Conservation (phyloP, 1,140 invertebrate species). For the Eriosoma lanigerum region DNA sequence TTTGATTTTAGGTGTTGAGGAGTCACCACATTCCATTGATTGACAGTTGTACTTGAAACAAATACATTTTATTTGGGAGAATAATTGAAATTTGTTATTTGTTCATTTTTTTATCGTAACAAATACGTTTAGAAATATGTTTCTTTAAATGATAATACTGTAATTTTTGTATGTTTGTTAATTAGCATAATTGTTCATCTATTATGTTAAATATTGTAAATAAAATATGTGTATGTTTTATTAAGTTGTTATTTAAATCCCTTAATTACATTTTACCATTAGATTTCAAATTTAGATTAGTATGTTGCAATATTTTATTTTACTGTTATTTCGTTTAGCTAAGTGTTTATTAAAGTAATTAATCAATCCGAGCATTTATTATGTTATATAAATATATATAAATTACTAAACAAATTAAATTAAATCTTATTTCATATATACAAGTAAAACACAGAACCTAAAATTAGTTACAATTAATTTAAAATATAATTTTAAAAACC, state of each 20-base stretch:
- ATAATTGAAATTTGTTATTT: slow-evolving; percentile 52
- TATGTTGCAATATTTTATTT: too few species aligned
- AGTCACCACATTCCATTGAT: background rate
- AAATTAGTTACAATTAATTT: too few species aligned
- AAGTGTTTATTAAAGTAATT: too few species aligned
- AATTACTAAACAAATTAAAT: too few species aligned
- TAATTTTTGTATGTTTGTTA: background rate
- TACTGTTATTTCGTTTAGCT: too few species aligned
- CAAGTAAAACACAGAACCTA: too few species aligned
- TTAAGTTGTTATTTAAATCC: background rate
- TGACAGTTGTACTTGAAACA: background rate
- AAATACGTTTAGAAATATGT: slow-evolving; percentile 21
- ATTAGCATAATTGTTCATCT: background rate
- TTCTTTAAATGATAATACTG: background rate
- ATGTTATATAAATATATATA: too few species aligned
- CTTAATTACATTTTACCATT: background rate
- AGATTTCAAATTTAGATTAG: background rate
- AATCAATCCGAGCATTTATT: too few species aligned
- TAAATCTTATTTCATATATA: too few species aligned
- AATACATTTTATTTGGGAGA: slow-evolving; percentile 31
- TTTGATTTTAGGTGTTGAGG: background rate
- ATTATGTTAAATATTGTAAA: background rate
- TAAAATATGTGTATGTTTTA: background rate
- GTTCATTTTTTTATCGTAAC: slow-evolving; percentile 18
- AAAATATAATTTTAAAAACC: too few species aligned